Base-by-base conservation (phyloP, 2,888 invertebrate species). In the Eurytoma californica region DNA sequence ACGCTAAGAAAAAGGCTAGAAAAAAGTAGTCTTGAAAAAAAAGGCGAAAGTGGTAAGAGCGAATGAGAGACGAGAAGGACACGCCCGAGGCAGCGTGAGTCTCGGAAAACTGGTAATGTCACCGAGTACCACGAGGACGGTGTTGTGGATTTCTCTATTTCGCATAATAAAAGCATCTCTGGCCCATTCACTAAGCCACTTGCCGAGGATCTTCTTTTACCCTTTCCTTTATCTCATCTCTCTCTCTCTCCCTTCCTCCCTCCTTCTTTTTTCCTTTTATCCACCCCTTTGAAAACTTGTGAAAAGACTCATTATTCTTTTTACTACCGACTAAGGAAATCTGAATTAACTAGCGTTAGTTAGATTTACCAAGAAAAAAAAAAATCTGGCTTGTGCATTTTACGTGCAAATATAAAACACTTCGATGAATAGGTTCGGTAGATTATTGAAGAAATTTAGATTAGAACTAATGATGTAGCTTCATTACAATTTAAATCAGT, bases 91-190 rank as follows among this genome's bases (percentile, higher is more conserved):
- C 24, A 28, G 12, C 16, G 24, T 7, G 53, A 13, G 49, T 18
- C 9, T 14, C n/a, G 53, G 55, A 55, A 69, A 30, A 57, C 58
- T 13, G 65, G 51, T 24, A 60, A 77, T 67, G 72, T 77, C 77
- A 72, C 47, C 72, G 30, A 72, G 72, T 72, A 30, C 51, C 65
- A 58, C 39, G 53, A 55, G 28, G 4, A 51, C 39, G 53, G 7
- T 69, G 78, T 78, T 78, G 69, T 47, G 78, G 68, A 78, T 78
- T 68, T 68, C 57, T 63, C 63, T 63, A 73, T 63, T 63, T 53
- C 39, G 24, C 65, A 69, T 65, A 79, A 74, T 55, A 49, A 79
- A 79, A 24, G 39, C 14, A 63, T 57, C 16, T 49, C 39, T 63
- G 63, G 57, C 51, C 63, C 63, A 73, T 69, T 78, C 63, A 65